phyloP scores from a whole-genome alignment of 1,140 invertebrate genomes.

The Drosophila murphyi region DNA sequence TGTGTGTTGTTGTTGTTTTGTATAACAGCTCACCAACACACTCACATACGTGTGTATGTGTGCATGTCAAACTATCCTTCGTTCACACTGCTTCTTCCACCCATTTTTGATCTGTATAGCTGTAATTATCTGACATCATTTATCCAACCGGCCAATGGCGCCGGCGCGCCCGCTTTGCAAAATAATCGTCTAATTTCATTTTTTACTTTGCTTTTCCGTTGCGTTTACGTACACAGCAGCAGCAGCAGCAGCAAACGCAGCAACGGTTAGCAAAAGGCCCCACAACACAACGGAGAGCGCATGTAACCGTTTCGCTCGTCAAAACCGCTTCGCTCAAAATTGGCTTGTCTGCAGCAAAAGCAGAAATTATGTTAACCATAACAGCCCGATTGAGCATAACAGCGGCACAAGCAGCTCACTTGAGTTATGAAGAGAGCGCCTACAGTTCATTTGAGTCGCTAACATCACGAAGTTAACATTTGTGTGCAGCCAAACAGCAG shows the following conservation, averaged over 20 bases:
- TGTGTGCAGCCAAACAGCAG: conserved; percentile 36
- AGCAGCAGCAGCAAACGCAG: conserved; percentile 5
- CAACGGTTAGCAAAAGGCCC: neutral
- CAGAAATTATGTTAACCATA: conserved; percentile 15
- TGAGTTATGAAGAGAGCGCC: conserved; percentile 14
- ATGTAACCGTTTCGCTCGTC: conserved; percentile 37
- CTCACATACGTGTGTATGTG: neutral
- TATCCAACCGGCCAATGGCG: conserved; percentile 20
- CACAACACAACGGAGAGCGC: conserved; percentile 16
- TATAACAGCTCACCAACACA: neutral
- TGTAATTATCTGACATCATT: conserved; percentile 7
- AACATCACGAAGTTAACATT: conserved; percentile 40
- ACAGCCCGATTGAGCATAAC: conserved; percentile 15
- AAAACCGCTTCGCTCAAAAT: conserved; percentile 28
- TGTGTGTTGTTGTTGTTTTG: neutral
- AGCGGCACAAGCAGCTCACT: conserved; percentile 21
- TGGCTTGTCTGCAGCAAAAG: conserved; percentile 26
- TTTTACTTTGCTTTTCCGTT: conserved; percentile 4
- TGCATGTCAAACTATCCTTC: neutral
- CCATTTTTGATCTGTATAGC: neutral
- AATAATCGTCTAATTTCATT: conserved; percentile 9
- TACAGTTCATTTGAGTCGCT: conserved; percentile 37
- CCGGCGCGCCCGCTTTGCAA: conserved; percentile 58
- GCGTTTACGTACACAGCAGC: conserved; percentile 25
- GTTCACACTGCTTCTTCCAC: too few relatives aligned